phyloP scores from a whole-genome alignment of 2,113 vertebrate genomes.

The Sclerurus mexicanus region DNA sequence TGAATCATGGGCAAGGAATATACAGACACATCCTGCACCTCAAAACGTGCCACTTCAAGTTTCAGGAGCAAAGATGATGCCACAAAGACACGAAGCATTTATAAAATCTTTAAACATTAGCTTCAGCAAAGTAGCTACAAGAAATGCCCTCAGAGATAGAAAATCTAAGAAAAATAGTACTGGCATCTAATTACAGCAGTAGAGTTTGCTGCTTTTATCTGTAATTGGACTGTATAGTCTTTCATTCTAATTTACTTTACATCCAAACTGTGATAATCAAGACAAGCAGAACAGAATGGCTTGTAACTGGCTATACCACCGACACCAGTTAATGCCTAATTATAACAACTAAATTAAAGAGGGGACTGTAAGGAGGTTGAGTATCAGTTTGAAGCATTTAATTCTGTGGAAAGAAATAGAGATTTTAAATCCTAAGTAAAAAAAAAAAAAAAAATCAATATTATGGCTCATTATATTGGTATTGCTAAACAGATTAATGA shows the following conservation, averaged over 20 bases:
- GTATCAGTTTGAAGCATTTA: conserved; percentile 90
- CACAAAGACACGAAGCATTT: conserved; percentile 23
- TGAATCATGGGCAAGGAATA: background rate
- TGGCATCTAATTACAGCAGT: conserved; percentile 99
- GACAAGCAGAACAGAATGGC: conserved; percentile 99
- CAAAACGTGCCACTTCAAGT: background rate
- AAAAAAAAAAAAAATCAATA: conserved; percentile 74
- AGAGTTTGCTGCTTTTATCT: conserved; percentile 99
- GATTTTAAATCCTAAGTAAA: conserved; percentile 82
- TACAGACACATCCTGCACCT: background rate
- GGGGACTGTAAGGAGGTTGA: conserved; percentile 85
- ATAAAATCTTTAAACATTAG: conserved; percentile 67
- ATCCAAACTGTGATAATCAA: conserved; percentile 99
- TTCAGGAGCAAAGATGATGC: conserved; percentile 40
- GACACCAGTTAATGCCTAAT: conserved; percentile 99
- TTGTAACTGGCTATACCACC: conserved; percentile 97
- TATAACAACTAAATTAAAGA: conserved; percentile 99
- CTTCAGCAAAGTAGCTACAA: conserved; percentile 73
- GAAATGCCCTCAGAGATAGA: conserved; percentile 82
- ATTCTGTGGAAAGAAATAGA: conserved; percentile 89
- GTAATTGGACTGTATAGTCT: conserved; percentile 99
- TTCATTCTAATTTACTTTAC: conserved; percentile 99
- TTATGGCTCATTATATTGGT: conserved; percentile 82
- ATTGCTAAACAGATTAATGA: conserved; percentile 84
- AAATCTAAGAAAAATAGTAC: conserved; percentile 90